Conservation (phyloP, 2,113 vertebrate species). For the Haliaeetus leucogaster region DNA sequence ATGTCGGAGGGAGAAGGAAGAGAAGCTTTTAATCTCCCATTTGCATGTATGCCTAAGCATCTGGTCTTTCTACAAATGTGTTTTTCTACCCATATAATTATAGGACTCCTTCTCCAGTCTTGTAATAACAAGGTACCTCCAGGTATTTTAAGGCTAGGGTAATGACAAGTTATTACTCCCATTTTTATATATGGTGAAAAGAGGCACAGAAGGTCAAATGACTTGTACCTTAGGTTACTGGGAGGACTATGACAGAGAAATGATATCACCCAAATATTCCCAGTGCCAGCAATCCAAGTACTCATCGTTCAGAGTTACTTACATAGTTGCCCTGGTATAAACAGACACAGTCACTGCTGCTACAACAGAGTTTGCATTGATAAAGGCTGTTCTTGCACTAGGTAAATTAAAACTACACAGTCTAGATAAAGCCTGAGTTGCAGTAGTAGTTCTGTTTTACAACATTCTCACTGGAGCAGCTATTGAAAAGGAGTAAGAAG, state of each 20-base stretch:
- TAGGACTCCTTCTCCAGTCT: constrained; percentile 1
- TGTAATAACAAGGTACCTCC: constrained; percentile 29
- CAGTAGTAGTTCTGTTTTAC: not conserved
- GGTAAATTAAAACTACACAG: not conserved
- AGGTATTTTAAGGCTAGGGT: not conserved
- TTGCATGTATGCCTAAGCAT: constrained; percentile 27
- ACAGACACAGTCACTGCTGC: not conserved
- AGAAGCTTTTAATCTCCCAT: constrained; percentile 22
- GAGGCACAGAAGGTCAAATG: constrained; percentile 5
- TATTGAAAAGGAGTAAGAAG: not conserved
- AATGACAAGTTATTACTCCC: constrained; percentile 23
- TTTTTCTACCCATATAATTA: constrained; percentile 44
- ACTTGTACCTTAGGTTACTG: not conserved
- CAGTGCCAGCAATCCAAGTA: not conserved
- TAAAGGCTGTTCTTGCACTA: not conserved
- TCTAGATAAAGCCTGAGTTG: not conserved
- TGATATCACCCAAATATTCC: not conserved
- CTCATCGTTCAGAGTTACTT: not conserved
- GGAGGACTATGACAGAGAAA: not conserved
- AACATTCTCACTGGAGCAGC: not conserved
- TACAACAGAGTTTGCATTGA: not conserved
- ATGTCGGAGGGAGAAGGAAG: not conserved
- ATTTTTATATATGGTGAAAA: not conserved
- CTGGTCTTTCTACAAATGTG: constrained; percentile 37
- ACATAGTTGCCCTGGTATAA: not conserved